These are phyloP conservation scores for Omphaloscelis lunosa DNA, from an alignment of 2,888 invertebrate genomes.

Conservation along the genomic window DNA sequence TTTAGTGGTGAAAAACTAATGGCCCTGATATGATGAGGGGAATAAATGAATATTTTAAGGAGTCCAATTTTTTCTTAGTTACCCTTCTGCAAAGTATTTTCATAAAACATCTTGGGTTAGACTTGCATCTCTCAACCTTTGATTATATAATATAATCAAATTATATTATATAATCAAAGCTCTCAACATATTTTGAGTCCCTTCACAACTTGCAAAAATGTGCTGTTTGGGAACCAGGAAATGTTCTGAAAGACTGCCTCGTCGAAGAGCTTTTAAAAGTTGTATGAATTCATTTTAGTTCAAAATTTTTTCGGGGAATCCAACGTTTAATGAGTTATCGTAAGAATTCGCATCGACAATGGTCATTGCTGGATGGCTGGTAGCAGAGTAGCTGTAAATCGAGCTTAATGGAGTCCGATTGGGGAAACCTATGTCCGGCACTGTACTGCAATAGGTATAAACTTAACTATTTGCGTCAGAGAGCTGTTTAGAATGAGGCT, in stretches of 20 bases:
- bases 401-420: background rate
- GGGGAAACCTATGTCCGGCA: background rate
- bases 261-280: background rate
- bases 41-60: slow-evolving; percentile 34
- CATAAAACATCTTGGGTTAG: no score
- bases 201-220: background rate
- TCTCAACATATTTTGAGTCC: background rate
- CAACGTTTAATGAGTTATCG: no score
- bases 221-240: background rate
- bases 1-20: slow-evolving; percentile 52
- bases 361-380: background rate
- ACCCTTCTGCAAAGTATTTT: background rate
- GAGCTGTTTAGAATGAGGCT: no score
- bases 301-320: background rate
- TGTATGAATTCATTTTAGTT: background rate
- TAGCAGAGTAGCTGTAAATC: background rate
- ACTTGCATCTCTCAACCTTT: no score
- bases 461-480: background rate
- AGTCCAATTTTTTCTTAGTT: background rate
- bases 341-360: background rate
- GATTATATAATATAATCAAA: no score
- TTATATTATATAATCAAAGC: no score
- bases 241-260: background rate
- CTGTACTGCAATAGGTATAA: background rate
- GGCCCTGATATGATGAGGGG: slow-evolving; percentile 14